Percentiles rank a stretch among this genome's conserved stretches.
Evolutionary conservation across 2,888 invertebrate species (phyloP).

Genomic region (Nematopogon swammerdamellus): DNA sequence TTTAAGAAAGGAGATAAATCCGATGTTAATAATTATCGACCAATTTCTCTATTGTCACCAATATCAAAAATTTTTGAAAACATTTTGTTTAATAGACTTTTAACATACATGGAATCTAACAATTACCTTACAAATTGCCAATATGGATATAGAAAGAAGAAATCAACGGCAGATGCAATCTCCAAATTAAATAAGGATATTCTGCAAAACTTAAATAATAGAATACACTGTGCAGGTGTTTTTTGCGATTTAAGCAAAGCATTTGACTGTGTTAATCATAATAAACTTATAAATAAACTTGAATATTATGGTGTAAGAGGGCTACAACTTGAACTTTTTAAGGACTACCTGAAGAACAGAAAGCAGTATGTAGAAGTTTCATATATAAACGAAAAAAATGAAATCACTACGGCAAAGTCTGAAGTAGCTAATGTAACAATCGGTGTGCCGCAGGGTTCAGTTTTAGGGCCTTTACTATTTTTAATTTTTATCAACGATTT

Average conservation of each 20-base stretch:
- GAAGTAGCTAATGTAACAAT: background rate
- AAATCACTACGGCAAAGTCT: background rate
- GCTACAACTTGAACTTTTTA: background rate
- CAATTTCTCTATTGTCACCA: background rate
- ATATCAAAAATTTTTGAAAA: conserved; percentile 1
- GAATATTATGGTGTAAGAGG: conserved; percentile 1
- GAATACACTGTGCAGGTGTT: too few relatives aligned
- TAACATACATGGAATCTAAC: background rate
- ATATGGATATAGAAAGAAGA: background rate
- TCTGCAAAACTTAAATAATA: background rate
- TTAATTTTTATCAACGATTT: background rate
- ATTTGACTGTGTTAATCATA: background rate
- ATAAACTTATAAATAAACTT: background rate
- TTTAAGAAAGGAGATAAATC: background rate
- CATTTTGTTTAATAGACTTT: background rate
- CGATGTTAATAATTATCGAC: conserved; percentile 1
- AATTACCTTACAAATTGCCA: background rate
- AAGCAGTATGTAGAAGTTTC: background rate
- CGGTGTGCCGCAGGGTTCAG: background rate
- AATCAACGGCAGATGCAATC: background rate
- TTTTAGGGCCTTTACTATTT: conserved; percentile 1
- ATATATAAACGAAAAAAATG: background rate
- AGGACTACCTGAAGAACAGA: background rate
- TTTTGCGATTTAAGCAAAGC: background rate
- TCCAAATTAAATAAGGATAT: background rate